Percentiles rank a stretch among this genome's conserved stretches.
phyloP scores from a whole-genome alignment of 2,113 vertebrate species.

The Apodemus sylvaticus region DNA sequence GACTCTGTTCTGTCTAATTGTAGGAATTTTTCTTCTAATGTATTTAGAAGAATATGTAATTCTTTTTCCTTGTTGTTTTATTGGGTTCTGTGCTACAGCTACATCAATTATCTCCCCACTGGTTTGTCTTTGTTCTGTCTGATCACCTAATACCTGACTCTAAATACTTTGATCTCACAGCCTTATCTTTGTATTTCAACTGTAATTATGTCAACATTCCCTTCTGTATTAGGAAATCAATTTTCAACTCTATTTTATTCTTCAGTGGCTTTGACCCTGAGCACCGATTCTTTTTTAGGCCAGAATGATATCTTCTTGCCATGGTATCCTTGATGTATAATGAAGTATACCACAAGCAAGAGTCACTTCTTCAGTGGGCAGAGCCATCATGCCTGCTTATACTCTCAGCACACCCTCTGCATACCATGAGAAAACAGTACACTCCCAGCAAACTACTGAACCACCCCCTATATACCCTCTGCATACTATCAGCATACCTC shows the following conservation, averaged over 20 bases:
- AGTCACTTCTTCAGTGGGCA: background rate
- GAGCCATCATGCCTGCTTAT: background rate
- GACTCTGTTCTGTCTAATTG: background rate
- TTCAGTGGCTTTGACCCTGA: background rate
- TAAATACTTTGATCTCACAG: background rate
- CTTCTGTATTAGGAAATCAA: background rate
- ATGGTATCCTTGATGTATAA: background rate
- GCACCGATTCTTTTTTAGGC: background rate
- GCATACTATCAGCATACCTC: background rate
- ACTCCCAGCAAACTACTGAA: no score
- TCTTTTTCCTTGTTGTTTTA: background rate
- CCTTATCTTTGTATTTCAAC: background rate
- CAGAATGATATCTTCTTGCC: background rate
- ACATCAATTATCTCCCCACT: background rate
- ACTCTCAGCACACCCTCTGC: background rate
- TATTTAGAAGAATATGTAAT: background rate
- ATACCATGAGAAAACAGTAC: background rate
- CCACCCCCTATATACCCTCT: background rate
- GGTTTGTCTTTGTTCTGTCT: background rate
- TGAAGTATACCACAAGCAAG: rapidly evolving
- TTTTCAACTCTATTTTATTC: background rate
- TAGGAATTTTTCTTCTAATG: background rate
- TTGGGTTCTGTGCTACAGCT: background rate
- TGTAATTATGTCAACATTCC: background rate
- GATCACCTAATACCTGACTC: background rate